A percentile compares a stretch with the other conserved stretches of the same genome.
These are phyloP conservation scores for Orthonychiurus folsomi DNA, from an alignment of 2,888 invertebrate species.

Conservation along the genomic window DNA sequence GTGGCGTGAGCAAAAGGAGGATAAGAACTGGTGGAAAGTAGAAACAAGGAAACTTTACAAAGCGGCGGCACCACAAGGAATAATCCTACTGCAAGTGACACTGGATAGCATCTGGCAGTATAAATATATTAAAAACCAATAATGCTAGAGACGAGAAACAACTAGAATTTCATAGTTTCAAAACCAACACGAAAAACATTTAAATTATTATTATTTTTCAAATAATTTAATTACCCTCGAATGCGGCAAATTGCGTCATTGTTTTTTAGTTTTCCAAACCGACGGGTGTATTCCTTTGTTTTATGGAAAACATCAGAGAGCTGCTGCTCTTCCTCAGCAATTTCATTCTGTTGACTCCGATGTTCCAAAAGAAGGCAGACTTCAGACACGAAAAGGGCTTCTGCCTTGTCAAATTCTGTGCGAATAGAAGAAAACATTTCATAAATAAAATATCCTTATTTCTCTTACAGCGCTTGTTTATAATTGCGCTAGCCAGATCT, in stretches of 20 bases:
- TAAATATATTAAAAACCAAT: too few relatives aligned
- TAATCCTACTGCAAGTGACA: too few relatives aligned
- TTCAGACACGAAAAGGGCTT: constrained; percentile 91
- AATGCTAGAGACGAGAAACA: too few relatives aligned
- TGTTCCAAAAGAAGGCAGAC: constrained; percentile 94
- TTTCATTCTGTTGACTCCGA: constrained; percentile 94
- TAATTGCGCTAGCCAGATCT: neutral
- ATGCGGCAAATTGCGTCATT: constrained; percentile 96
- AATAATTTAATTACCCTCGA: constrained; percentile 68
- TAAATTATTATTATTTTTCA: constrained; percentile 10
- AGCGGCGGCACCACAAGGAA: too few relatives aligned
- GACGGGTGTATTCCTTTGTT: constrained; percentile 87
- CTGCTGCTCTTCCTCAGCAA: constrained; percentile 96
- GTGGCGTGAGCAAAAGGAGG: too few relatives aligned
- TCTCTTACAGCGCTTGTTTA: neutral
- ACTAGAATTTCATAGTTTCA: too few relatives aligned
- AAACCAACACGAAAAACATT: too few relatives aligned
- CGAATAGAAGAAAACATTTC: constrained; percentile 32
- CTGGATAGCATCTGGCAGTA: too few relatives aligned
- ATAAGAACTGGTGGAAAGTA: too few relatives aligned
- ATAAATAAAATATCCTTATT: constrained; percentile 10
- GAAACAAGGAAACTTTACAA: too few relatives aligned
- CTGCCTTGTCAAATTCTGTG: constrained; percentile 94
- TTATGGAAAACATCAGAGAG: constrained; percentile 98
- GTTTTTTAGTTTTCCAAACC: constrained; percentile 95